phyloP scores from a whole-genome alignment of 2,113 vertebrate species.

The Poeciliopsis prolifica region DNA sequence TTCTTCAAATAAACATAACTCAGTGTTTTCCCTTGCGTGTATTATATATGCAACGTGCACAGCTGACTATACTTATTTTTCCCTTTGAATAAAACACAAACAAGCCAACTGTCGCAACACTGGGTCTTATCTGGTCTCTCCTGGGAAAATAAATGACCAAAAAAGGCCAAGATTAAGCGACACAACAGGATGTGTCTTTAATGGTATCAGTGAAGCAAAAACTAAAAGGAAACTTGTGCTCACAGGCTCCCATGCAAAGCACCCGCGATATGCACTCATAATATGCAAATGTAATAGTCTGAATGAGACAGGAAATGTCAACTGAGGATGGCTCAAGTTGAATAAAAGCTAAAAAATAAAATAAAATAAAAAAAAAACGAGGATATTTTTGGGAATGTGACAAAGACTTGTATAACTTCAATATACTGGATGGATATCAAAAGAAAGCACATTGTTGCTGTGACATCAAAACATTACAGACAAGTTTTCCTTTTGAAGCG shows the following conservation, averaged over 20 bases:
- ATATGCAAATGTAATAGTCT: not conserved
- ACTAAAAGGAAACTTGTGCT: constrained; percentile 14
- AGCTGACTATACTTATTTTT: not conserved
- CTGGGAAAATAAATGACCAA: constrained; percentile 58
- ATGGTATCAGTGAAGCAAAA: not conserved
- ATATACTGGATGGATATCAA: not conserved
- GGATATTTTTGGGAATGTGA: not conserved
- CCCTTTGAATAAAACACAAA: not conserved
- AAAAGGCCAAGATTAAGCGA: constrained; percentile 67
- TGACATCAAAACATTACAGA: not conserved
- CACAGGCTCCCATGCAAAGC: not conserved
- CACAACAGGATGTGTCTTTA: constrained; percentile 2
- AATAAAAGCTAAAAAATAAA: not conserved
- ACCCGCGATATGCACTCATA: not conserved
- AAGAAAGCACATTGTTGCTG: not conserved
- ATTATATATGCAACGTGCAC: not conserved
- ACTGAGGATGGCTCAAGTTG: not conserved
- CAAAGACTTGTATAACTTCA: not conserved
- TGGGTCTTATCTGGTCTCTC: constrained; percentile 9
- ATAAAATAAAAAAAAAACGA: not conserved
- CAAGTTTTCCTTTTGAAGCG: not conserved
- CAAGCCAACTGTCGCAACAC: not conserved
- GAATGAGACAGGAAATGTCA: constrained; percentile 33
- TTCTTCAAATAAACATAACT: not conserved
- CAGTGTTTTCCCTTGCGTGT: not conserved